Conservation (phyloP, 2,888 invertebrate genomes). For the Patella ulyssiponensis region DNA sequence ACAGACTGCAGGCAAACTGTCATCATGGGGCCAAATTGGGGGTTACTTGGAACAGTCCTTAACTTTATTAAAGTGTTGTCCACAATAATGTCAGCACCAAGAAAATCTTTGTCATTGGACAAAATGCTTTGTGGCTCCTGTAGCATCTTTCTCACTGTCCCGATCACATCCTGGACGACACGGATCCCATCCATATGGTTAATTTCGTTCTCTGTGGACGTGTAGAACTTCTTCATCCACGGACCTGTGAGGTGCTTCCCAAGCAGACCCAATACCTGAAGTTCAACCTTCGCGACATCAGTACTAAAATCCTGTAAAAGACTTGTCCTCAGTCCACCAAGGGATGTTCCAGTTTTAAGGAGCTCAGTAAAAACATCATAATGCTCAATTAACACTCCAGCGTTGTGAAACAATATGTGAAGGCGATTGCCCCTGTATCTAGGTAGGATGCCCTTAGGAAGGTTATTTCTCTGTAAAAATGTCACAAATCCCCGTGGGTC, state of each 20-base stretch:
- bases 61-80: no score
- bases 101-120: no score
- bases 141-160: no score
- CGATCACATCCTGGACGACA: constrained; percentile 9
- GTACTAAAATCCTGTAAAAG: constrained; percentile 24
- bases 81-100: no score
- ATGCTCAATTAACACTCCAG: not conserved
- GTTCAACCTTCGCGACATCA: constrained; percentile 22
- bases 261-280: constrained; percentile 32
- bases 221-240: constrained; percentile 36
- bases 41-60: no score
- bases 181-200: constrained; percentile 20
- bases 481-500: constrained; percentile 37
- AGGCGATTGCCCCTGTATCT: constrained; percentile 37
- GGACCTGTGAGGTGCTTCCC: constrained; percentile 28
- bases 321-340: constrained; percentile 28
- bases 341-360: constrained; percentile 26
- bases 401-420: constrained; percentile 35
- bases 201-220: constrained; percentile 15
- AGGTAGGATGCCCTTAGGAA: constrained; percentile 32
- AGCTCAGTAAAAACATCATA: constrained; percentile 18
- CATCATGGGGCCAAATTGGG: no score
- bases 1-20: no score
- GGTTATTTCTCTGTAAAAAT: constrained; percentile 28
- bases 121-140: no score